These are phyloP conservation scores for Sitta europaea DNA, from an alignment of 2,113 vertebrate species.

Conservation along the genomic window DNA sequence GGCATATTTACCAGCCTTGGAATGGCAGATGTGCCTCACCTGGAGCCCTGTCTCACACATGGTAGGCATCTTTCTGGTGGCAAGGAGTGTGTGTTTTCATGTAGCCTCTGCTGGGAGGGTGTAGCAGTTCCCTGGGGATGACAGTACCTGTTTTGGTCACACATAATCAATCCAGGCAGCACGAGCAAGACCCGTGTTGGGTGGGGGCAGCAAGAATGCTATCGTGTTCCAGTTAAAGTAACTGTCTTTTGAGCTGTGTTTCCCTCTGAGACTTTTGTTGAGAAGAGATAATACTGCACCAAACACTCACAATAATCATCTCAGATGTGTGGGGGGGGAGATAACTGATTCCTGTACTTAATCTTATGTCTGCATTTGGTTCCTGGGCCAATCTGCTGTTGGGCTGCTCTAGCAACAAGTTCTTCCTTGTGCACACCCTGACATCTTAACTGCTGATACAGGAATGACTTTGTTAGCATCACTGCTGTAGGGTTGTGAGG, in stretches of 20 bases:
- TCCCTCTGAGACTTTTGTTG: not conserved
- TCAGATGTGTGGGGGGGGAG: not conserved
- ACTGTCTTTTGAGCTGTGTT: not conserved
- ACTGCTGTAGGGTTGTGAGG: not conserved
- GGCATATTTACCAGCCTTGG: not conserved
- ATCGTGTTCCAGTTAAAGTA: not conserved
- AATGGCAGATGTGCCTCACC: not conserved
- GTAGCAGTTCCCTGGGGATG: not conserved
- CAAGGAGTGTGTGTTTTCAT: not conserved
- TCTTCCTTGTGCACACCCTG: not conserved
- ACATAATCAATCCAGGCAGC: not conserved
- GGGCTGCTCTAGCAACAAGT: not conserved
- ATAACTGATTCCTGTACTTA: not conserved
- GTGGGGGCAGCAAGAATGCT: not conserved
- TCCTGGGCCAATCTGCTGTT: not conserved
- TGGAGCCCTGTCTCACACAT: not conserved
- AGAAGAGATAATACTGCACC: not conserved
- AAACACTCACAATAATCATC: not conserved
- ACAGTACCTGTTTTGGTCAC: not conserved
- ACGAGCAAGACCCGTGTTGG: rapidly evolving
- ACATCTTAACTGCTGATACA: not conserved
- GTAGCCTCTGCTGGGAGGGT: not conserved
- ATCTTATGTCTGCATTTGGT: not conserved
- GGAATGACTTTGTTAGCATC: not conserved
- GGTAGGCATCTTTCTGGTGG: not conserved